A percentile compares a stretch with the other conserved stretches of the same genome.
These are phyloP conservation scores for Cotesia typhae DNA, from an alignment of 1,140 invertebrate species.

Conservation along the genomic window DNA sequence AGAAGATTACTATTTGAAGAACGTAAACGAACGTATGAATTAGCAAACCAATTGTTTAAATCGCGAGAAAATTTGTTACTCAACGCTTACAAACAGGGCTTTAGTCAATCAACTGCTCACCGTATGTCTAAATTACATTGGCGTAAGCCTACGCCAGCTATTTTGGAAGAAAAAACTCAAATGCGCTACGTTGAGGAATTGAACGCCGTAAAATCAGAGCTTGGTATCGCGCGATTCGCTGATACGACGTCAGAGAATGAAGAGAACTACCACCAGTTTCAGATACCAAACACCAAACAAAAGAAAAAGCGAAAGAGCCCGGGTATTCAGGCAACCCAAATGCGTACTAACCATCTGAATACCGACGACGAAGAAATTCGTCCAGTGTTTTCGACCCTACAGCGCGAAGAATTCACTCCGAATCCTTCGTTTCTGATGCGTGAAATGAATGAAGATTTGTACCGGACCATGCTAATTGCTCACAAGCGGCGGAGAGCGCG, in stretches of 20 bases:
- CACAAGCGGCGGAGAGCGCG: conserved; percentile 72
- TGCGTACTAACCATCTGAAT: conserved; percentile 56
- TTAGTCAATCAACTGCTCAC: conserved; percentile 63
- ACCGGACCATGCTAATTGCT: conserved; percentile 71
- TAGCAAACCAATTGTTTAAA: conserved; percentile 71
- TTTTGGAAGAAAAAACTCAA: conserved; percentile 62
- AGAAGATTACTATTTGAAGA: conserved; percentile 74
- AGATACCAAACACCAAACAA: conserved; percentile 66
- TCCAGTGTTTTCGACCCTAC: conserved; percentile 66
- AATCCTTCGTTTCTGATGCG: conserved; percentile 58
- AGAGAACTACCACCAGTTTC: conserved; percentile 67
- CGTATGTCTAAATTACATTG: conserved; percentile 63
- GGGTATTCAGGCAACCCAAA: conserved; percentile 67
- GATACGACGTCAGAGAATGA: conserved; percentile 63
- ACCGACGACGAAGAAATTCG: conserved; percentile 56
- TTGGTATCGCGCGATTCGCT: conserved; percentile 54
- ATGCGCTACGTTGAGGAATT: conserved; percentile 60
- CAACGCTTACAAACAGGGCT: conserved; percentile 66
- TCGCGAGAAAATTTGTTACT: conserved; percentile 74
- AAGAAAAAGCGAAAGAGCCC: conserved; percentile 73
- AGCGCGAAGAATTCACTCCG: conserved; percentile 64
- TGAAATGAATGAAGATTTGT: conserved; percentile 75
- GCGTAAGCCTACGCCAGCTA: conserved; percentile 61
- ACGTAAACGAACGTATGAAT: conserved; percentile 67
- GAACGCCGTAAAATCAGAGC: conserved; percentile 55